Conservation (phyloP, 2,888 invertebrate species). For the Philaethria dido region DNA sequence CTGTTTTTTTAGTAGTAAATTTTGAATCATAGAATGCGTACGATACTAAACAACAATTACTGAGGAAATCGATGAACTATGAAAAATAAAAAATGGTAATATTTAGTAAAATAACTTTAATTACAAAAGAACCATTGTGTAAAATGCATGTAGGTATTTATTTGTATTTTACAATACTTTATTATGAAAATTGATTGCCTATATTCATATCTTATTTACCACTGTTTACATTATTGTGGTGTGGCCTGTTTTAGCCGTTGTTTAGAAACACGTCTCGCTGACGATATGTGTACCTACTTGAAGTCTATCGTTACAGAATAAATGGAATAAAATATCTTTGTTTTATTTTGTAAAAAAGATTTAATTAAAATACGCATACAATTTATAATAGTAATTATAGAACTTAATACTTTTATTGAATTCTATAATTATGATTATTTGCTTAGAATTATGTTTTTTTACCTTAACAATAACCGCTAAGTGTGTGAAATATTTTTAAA, state of each 20-base stretch:
- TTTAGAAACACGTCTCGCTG: conserved; percentile 64
- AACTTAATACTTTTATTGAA: too few relatives aligned
- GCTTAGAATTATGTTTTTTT: too few relatives aligned
- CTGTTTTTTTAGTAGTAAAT: too few relatives aligned
- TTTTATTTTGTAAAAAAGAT: neutral
- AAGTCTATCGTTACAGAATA: conserved; percentile 11
- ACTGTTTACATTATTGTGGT: conserved; percentile 51
- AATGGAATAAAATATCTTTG: neutral
- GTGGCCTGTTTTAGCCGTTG: conserved; percentile 63
- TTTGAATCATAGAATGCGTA: too few relatives aligned
- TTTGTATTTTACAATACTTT: neutral
- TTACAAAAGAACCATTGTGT: too few relatives aligned
- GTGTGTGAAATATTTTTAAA: neutral
- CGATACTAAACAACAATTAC: too few relatives aligned
- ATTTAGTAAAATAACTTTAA: too few relatives aligned
- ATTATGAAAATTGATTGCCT: conserved; percentile 30
- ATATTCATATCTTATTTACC: conserved; percentile 22
- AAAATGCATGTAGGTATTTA: neutral
- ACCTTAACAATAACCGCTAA: neutral
- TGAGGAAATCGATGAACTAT: too few relatives aligned
- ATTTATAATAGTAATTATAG: too few relatives aligned
- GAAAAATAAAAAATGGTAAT: too few relatives aligned
- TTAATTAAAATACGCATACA: too few relatives aligned
- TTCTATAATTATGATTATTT: too few relatives aligned
- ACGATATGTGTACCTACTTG: conserved; percentile 41